Percentiles rank a stretch among this genome's conserved stretches.
phyloP scores from a whole-genome alignment of 2,113 vertebrate genomes.

The Urocitellus parryii region DNA sequence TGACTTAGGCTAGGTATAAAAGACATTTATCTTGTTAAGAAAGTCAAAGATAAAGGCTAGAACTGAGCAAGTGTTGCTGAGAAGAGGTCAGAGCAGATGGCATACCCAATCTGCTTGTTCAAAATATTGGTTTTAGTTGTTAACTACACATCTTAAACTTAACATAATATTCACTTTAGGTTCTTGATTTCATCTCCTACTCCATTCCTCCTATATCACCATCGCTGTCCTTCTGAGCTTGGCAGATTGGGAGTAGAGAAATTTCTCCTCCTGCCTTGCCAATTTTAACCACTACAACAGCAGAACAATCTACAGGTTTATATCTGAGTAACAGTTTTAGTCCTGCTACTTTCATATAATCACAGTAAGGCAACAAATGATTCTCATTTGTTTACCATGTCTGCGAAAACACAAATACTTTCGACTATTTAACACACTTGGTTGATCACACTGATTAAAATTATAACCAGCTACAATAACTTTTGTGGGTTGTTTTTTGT shows the following conservation, averaged over 20 bases:
- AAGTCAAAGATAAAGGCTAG: conserved; percentile 7
- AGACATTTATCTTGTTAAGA: conserved; percentile 39
- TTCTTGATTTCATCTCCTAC: not conserved
- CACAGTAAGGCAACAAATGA: not conserved
- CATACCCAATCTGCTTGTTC: not conserved
- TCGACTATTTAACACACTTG: not conserved
- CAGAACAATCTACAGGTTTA: not conserved
- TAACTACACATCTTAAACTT: not conserved
- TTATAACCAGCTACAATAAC: not conserved
- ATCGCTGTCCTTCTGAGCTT: not conserved
- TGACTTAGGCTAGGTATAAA: conserved; percentile 21
- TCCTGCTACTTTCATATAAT: not conserved
- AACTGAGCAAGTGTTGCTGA: not conserved
- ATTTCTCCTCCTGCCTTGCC: not conserved
- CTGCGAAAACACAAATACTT: conserved; percentile 37
- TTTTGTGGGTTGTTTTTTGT: not conserved
- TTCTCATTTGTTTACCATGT: not conserved
- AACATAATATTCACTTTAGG: not conserved
- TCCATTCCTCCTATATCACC: not conserved
- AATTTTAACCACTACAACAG: not conserved
- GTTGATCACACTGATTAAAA: conserved; percentile 46
- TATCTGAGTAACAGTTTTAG: not conserved
- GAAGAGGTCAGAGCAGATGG: not conserved
- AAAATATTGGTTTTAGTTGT: not conserved
- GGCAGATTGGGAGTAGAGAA: not conserved